Conservation (phyloP, 2,888 invertebrate species). For the Andrena marginata region DNA sequence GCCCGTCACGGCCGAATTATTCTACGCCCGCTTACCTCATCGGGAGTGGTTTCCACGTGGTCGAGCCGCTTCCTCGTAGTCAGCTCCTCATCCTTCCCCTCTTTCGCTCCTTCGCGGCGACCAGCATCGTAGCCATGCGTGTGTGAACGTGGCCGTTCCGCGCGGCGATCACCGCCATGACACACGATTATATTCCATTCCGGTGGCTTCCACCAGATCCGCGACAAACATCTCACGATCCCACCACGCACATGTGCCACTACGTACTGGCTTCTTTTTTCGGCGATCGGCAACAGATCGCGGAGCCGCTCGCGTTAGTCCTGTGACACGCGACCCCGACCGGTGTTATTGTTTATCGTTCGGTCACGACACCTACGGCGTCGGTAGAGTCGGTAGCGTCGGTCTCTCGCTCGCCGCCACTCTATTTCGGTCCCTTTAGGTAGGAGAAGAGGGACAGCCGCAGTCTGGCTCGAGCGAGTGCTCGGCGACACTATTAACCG, state of each 20-base stretch:
- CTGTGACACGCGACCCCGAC: conserved; percentile 29
- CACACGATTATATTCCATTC: conserved; percentile 39
- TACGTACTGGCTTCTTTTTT: conserved; percentile 24
- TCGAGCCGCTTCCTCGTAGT: conserved; percentile 62
- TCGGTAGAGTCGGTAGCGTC: conserved; percentile 18
- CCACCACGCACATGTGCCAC: conserved; percentile 24
- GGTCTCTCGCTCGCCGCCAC: conserved; percentile 13
- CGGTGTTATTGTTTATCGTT: conserved; percentile 64
- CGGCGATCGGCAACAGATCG: conserved; percentile 58
- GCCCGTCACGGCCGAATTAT: neutral
- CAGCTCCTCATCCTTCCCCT: conserved; percentile 74
- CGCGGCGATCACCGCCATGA: conserved; percentile 62
- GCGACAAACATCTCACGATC: conserved; percentile 47
- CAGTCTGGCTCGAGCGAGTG: conserved; percentile 53
- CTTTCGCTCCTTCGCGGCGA: conserved; percentile 64
- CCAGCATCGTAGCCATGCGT: conserved; percentile 59
- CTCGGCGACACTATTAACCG: conserved; percentile 60
- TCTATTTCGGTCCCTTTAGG: conserved; percentile 53
- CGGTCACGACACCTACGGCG: conserved; percentile 14
- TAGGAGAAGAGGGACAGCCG: conserved; percentile 45
- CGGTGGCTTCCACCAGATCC: conserved; percentile 28
- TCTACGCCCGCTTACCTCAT: conserved; percentile 72
- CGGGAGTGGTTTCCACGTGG: conserved; percentile 60
- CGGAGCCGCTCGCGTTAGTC: conserved; percentile 11
- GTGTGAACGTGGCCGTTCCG: conserved; percentile 47